A percentile compares a stretch with the other conserved stretches of the same genome.
Evolutionary conservation across 2,113 vertebrate species (phyloP).

Genomic region (Aspiorhynchus laticeps): DNA sequence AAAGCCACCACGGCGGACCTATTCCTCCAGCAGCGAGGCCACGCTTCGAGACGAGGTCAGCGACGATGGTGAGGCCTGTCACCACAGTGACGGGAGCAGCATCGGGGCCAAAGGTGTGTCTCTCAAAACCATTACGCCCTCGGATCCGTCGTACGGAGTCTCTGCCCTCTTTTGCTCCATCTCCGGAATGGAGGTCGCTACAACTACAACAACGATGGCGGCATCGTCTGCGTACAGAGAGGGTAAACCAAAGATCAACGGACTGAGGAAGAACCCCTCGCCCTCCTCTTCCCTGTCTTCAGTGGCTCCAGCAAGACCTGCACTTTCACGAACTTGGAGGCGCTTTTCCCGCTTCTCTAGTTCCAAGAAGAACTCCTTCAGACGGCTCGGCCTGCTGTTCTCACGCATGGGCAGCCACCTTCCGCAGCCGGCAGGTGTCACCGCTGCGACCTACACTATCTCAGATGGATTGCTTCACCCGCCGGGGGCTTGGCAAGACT

Average conservation of each 20-base stretch:
- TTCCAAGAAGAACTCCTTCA: conserved; percentile 87
- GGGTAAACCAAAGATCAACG: conserved; percentile 89
- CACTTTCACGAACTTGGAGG: conserved; percentile 81
- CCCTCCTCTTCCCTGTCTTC: conserved; percentile 68
- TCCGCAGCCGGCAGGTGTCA: conserved; percentile 73
- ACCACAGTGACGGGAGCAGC: conserved; percentile 20
- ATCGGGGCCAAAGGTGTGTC: conserved; percentile 67
- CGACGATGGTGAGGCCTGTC: conserved; percentile 76
- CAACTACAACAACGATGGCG: neutral
- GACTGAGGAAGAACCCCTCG: conserved; percentile 81
- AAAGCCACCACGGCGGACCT: conserved; percentile 87
- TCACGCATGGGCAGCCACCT: conserved; percentile 88
- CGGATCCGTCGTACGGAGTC: conserved; percentile 77
- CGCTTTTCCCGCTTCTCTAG: conserved; percentile 81
- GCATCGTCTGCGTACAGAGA: conserved; percentile 55
- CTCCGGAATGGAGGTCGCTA: conserved; percentile 77
- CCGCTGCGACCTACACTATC: conserved; percentile 87
- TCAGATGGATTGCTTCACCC: conserved; percentile 90
- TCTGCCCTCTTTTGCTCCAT: conserved; percentile 87
- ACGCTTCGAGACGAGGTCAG: conserved; percentile 82
- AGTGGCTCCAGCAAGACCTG: conserved; percentile 67
- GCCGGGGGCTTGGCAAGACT: conserved; percentile 87
- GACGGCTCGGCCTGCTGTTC: conserved; percentile 89
- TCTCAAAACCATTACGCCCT: conserved; percentile 62
- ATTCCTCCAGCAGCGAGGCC: conserved; percentile 89